phyloP scores from a whole-genome alignment of 2,888 invertebrate genomes.

The Polymixis flavicincta region DNA sequence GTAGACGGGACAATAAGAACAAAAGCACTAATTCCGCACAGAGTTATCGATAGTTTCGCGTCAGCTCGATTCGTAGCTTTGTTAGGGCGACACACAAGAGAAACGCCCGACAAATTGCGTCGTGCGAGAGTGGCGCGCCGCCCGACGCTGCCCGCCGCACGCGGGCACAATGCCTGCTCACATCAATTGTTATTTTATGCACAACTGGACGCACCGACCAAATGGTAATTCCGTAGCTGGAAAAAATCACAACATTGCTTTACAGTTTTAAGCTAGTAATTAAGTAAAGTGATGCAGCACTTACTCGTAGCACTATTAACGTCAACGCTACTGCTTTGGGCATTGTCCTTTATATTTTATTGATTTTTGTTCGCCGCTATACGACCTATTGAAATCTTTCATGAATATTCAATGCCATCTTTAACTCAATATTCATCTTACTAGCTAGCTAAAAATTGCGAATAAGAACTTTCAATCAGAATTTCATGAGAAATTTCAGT shows the following conservation, averaged over 20 bases:
- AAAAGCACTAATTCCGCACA: conserved; percentile 83
- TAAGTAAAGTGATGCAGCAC: conserved; percentile 54
- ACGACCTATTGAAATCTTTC: conserved; percentile 29
- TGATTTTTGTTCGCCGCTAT: conserved; percentile 28
- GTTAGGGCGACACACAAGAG: conserved; percentile 84
- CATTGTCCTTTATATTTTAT: conserved; percentile 51
- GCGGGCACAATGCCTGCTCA: conserved; percentile 76
- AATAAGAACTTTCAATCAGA: not conserved
- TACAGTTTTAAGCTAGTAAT: conserved; percentile 65
- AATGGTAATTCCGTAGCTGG: conserved; percentile 67
- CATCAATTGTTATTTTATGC: conserved; percentile 85
- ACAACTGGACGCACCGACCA: conserved; percentile 73
- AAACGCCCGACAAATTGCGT: conserved; percentile 87
- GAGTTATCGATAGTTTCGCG: conserved; percentile 83
- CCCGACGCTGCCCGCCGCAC: conserved; percentile 43
- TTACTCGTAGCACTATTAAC: conserved; percentile 39
- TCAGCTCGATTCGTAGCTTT: conserved; percentile 84
- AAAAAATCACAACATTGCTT: conserved; percentile 67
- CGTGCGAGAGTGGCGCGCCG: conserved; percentile 74
- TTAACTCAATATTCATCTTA: not conserved
- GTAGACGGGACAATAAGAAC: conserved; percentile 74
- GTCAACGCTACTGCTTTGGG: conserved; percentile 17
- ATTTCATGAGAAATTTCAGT: not conserved
- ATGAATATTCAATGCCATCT: conserved; percentile 23
- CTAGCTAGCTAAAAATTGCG: not conserved